Evolutionary conservation across 2,888 invertebrate species (phyloP).

Genomic region (Elaeidobius kamerunicus): DNA sequence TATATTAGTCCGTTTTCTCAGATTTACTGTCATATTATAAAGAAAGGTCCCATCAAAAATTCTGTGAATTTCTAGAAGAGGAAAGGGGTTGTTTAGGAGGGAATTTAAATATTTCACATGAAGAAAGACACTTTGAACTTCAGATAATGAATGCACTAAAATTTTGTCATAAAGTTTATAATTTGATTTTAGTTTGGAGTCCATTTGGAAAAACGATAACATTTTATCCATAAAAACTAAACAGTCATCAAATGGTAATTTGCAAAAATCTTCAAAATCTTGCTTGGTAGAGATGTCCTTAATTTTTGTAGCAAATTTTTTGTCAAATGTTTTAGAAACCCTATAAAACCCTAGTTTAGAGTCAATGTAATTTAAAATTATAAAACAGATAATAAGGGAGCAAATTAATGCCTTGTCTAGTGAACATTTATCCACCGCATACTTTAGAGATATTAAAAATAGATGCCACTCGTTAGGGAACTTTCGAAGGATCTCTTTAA

Average conservation of each 20-base stretch:
- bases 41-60: constrained; percentile 73
- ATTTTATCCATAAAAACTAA: constrained; percentile 58
- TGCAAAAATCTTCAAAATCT: constrained; percentile 46
- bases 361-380: constrained; percentile 59
- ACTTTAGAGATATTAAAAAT: constrained; percentile 57
- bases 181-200: constrained; percentile 52
- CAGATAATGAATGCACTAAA: constrained; percentile 62
- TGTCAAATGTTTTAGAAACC: constrained; percentile 42
- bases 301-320: constrained; percentile 46
- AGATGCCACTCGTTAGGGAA: constrained; percentile 60
- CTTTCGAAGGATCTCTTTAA: constrained; percentile 44
- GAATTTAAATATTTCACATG: constrained; percentile 62
- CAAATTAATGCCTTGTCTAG: constrained; percentile 50
- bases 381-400: constrained; percentile 57
- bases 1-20: constrained; percentile 48
- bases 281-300: constrained; percentile 36
- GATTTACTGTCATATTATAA: constrained; percentile 66
- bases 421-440: constrained; percentile 34
- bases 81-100: constrained; percentile 60
- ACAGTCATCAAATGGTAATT: constrained; percentile 58
- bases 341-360: constrained; percentile 56
- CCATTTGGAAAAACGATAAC: constrained; percentile 58
- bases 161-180: constrained; percentile 56
- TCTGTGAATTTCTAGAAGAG: constrained; percentile 57
- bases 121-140: constrained; percentile 63